Base-by-base conservation (phyloP, 1,140 invertebrate genomes). In the Leptinotarsa lineolata region DNA sequence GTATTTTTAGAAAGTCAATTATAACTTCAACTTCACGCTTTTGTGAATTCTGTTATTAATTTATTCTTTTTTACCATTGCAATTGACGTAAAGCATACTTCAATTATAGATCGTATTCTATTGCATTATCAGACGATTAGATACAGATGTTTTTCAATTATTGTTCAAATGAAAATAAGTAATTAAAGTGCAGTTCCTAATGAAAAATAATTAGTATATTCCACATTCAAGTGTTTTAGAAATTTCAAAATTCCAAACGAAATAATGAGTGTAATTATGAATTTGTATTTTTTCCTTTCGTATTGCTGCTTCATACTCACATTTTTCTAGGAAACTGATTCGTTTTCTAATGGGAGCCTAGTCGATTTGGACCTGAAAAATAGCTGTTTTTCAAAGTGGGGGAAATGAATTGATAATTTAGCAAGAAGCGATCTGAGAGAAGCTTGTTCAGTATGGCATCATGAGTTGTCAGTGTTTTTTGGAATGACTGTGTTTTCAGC, bases 401-500 rank as follows among this genome's bases (percentile, higher is more conserved):
- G 67, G 22, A 58, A 45, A 18, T 30, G 45, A 1, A 45, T 48
- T 68, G 67, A 68, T 68, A 15, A n/a, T 68, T 68, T 68, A 66
- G 64, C 39, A 45, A n/a, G 5, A 54, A 54, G 64, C 64, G 48
- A 54, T 16, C 5, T n/a, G 15, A 54, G 15, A 15, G 15, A 54
- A 54, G 48, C 48, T 54, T 54, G 46, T n/a, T 16, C n/a, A 0
- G 15, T 15, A 54, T 54, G 48, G 13, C 1, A 1, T 54, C n/a
- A 54, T 54, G n/a, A 16, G 48, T 54, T n/a, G 48, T 54, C n/a
- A n/a, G 48, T 54, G 48, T 54, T 54, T 54, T n/a, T 15, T n/a
- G 30, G 15, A 16, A 4, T n/a, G 48, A 3, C 1, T 16, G n/a
- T 54, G 15, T 4, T 16, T 54, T 54, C 48, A 54, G 15, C 5